Percentiles rank a stretch among this genome's conserved stretches.
Conservation (phyloP, 2,113 vertebrate species). For the Stegostoma tigrinum region DNA sequence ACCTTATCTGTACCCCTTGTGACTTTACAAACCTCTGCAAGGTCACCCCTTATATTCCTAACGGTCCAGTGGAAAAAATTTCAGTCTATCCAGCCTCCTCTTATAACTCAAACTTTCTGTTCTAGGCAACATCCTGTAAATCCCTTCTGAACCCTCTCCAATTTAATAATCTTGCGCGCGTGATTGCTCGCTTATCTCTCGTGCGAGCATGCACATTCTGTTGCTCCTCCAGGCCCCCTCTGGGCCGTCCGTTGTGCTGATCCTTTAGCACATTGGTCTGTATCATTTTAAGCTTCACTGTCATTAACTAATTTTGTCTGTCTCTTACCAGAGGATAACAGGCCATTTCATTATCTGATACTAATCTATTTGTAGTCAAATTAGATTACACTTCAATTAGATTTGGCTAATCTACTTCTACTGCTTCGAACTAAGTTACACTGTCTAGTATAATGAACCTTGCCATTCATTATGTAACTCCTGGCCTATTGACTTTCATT, state of each 20-base stretch:
- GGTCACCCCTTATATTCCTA: too few relatives aligned
- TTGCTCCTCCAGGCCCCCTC: slow-evolving; percentile 44
- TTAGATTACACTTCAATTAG: not conserved
- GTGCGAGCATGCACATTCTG: too few relatives aligned
- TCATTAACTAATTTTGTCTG: slow-evolving; percentile 17
- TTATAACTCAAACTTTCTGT: too few relatives aligned
- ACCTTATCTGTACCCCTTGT: too few relatives aligned
- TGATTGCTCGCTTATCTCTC: slow-evolving; percentile 44
- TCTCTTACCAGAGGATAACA: not conserved
- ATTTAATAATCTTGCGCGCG: not conserved
- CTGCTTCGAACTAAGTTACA: not conserved
- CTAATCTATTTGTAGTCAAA: too few relatives aligned
- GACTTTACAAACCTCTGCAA: too few relatives aligned
- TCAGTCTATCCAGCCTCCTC: too few relatives aligned
- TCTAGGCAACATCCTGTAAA: too few relatives aligned
- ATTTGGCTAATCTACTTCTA: not conserved
- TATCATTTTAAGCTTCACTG: not conserved
- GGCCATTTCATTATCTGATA: too few relatives aligned
- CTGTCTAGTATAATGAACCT: not conserved
- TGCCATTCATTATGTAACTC: not conserved
- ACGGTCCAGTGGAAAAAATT: too few relatives aligned
- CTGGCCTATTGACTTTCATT: not conserved
- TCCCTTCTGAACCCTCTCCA: too few relatives aligned
- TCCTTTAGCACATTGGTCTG: not conserved
- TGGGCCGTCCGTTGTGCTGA: slow-evolving; percentile 45